A percentile compares a stretch with the other conserved stretches of the same genome.
phyloP scores from a whole-genome alignment of 2,888 invertebrate genomes.

The Xylota sylvarum region DNA sequence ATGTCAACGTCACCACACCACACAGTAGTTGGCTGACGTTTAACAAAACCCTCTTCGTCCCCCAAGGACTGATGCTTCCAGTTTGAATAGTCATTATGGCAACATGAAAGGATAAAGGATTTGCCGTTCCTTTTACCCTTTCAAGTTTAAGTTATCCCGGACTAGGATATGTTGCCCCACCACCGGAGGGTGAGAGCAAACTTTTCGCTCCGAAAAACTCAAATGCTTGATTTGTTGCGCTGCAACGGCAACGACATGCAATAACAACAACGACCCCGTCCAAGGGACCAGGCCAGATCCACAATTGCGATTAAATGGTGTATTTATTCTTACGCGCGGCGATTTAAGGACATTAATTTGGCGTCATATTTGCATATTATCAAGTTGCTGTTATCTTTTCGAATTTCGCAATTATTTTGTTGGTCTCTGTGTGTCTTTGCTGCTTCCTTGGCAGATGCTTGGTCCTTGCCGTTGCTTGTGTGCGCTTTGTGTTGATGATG shows the following conservation, averaged over 20 bases:
- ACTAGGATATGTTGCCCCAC: neutral
- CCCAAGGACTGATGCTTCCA: constrained; percentile 18
- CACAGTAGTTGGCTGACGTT: neutral
- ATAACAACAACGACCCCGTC: neutral
- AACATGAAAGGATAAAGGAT: constrained; percentile 58
- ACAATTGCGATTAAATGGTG: constrained; percentile 74
- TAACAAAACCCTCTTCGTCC: neutral
- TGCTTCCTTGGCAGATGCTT: constrained; percentile 16
- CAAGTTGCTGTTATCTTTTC: constrained; percentile 72
- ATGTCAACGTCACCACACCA: neutral
- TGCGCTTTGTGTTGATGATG: no score
- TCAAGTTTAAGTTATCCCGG: neutral
- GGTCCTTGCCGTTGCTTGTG: neutral
- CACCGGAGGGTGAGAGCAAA: constrained; percentile 4
- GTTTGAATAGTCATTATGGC: constrained; percentile 48
- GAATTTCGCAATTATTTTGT: constrained; percentile 72
- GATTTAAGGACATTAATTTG: constrained; percentile 75
- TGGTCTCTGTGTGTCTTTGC: constrained; percentile 14
- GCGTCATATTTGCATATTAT: constrained; percentile 76
- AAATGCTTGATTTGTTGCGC: neutral
- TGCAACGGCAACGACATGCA: neutral
- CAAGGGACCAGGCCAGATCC: constrained; percentile 43
- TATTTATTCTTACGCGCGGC: constrained; percentile 73
- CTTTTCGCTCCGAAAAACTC: constrained; percentile 26
- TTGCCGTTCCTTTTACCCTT: neutral